These are phyloP conservation scores for Malurus cyaneus DNA, from an alignment of 2,113 vertebrate genomes.

Conservation along the genomic window DNA sequence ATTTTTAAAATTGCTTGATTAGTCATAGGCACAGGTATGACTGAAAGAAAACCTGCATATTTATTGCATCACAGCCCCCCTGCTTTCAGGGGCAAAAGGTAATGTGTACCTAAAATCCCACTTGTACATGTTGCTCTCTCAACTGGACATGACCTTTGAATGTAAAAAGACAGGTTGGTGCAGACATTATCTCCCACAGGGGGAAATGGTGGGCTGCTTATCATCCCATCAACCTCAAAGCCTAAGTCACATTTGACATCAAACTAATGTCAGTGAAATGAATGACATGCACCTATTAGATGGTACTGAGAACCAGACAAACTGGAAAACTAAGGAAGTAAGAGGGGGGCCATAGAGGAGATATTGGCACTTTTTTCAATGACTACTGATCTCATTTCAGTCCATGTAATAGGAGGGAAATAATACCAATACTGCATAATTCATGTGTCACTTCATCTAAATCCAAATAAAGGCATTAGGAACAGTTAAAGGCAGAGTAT, in stretches of 20 bases:
- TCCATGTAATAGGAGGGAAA: neutral
- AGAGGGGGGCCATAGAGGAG: neutral
- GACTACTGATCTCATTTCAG: neutral
- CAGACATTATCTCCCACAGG: slow-evolving; percentile 33
- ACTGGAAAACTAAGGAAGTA: neutral
- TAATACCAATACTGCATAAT: neutral
- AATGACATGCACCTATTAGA: slow-evolving; percentile 1
- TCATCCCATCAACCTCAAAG: slow-evolving; percentile 56
- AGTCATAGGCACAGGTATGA: neutral
- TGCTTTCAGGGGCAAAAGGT: slow-evolving; percentile 3
- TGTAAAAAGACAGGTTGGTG: slow-evolving; percentile 33
- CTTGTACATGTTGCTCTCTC: slow-evolving; percentile 22
- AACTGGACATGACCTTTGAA: slow-evolving; percentile 50
- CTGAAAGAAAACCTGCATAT: neutral
- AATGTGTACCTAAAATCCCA: slow-evolving; percentile 45
- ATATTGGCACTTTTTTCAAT: neutral
- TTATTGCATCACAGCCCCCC: neutral
- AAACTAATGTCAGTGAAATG: neutral
- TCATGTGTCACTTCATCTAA: neutral
- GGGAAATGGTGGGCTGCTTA: slow-evolving; percentile 9
- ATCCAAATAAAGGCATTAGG: neutral
- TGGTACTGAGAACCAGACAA: neutral
- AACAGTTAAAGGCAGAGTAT: neutral
- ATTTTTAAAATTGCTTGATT: neutral
- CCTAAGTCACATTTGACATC: slow-evolving; percentile 40